Conservation (phyloP, 2,113 vertebrate species). For the Macquaria ambigua region DNA sequence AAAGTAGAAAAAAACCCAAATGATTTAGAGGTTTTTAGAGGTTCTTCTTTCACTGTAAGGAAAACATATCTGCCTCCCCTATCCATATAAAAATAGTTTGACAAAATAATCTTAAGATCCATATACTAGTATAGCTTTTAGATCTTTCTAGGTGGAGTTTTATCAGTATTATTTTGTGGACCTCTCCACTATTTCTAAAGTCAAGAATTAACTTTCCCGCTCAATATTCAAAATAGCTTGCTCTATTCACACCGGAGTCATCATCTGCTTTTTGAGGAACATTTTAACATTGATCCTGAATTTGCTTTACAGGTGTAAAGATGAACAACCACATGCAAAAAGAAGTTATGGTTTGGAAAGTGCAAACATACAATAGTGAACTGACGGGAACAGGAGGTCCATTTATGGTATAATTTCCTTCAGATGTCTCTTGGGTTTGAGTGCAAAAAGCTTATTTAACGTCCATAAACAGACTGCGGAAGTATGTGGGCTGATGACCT, state of each 20-base stretch:
- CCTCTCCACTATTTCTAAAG: not conserved
- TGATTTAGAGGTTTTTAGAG: no score
- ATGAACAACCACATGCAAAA: not conserved
- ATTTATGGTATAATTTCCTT: slow-evolving; percentile 31
- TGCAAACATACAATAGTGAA: not conserved
- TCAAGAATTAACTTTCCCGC: not conserved
- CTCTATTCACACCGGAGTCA: not conserved
- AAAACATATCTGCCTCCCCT: no score
- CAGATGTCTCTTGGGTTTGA: slow-evolving; percentile 1
- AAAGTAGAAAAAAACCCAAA: no score
- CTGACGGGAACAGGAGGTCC: slow-evolving; percentile 35
- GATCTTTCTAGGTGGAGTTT: no score
- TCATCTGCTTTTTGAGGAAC: not conserved
- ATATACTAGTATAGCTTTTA: not conserved
- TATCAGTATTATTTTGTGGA: not conserved
- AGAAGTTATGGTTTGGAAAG: not conserved
- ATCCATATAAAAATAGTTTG: not conserved
- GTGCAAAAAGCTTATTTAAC: slow-evolving; percentile 30
- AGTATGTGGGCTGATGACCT: slow-evolving; percentile 48
- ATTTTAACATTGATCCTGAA: not conserved
- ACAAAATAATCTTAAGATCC: not conserved
- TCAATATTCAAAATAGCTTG: not conserved
- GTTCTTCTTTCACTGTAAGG: not conserved
- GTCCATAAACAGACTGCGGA: slow-evolving; percentile 57
- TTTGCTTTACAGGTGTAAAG: not conserved